Conservation (phyloP, 2,888 invertebrate species). For the Metacarcinus magister region DNA sequence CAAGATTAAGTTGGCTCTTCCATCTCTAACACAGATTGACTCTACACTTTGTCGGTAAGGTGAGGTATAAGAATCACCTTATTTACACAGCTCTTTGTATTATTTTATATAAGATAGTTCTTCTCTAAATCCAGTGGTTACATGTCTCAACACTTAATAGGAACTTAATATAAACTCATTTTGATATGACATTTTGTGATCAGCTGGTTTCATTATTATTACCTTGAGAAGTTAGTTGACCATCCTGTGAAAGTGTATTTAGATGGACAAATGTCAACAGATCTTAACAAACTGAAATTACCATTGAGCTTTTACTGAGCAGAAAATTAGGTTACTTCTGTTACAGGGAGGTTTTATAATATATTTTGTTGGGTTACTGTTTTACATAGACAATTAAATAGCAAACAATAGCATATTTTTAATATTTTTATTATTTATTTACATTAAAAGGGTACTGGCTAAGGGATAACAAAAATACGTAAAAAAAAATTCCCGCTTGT, state of each 20-base stretch:
- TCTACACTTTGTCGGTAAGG: constrained; percentile 93
- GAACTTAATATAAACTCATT: not conserved
- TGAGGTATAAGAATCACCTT: not conserved
- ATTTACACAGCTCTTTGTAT: constrained; percentile 4
- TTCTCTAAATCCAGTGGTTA: not conserved
- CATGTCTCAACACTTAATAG: not conserved
- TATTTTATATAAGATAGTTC: not conserved
- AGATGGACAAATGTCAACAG: not conserved
- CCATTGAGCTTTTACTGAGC: not conserved
- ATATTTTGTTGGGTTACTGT: not conserved
- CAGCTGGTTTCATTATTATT: not conserved
- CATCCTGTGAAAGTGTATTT: not conserved
- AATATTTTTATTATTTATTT: no score
- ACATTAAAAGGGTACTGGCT: no score
- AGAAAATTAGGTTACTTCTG: not conserved
- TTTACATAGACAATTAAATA: not conserved
- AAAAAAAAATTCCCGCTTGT: no score
- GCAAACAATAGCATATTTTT: not conserved
- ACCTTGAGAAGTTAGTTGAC: not conserved
- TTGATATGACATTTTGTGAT: not conserved
- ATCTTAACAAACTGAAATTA: not conserved
- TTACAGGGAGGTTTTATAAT: not conserved
- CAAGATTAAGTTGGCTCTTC: constrained; percentile 94
- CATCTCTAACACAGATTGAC: constrained; percentile 96
- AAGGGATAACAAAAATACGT: no score